Base-by-base conservation (phyloP, 2,113 vertebrate species). In the Rhinolophus sinicus region DNA sequence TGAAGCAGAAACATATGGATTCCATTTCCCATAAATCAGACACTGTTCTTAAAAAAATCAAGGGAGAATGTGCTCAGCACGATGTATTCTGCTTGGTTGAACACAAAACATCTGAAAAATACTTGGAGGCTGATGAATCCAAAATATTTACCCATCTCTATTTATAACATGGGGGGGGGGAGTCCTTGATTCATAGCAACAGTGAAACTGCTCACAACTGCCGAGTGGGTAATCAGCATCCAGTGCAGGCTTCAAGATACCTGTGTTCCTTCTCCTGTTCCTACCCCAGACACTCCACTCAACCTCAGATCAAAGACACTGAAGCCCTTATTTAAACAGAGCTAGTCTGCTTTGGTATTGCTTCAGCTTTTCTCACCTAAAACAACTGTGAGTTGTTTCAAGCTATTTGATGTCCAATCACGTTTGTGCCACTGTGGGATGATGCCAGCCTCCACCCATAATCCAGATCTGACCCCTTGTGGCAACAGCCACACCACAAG, bases 1-100 rank as follows among this genome's bases (percentile, higher is more conserved):
- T 65, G 70, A 98, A 97, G 76, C 87, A 95, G 83, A 95, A 97
- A 96, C 97, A 98, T 97, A 98, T 97, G 97, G 96, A 97, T 96
- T 92, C 80, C 76, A 94, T 97, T 97, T 95, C 77, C 84, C 83
- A 90, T 95, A 94, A 96, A 88, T 97, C 84, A 97, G 92, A 94
- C 6, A 70, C 2, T n/a, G 72, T 80, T 83, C 78, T 96, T 75
- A 24, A 93, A 83, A 93, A 89, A 93, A 88, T n/a, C 38, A 67
- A 92, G 75, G 60, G 75, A 72, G 64, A 76, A 88, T 94, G 90
- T 88, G 47, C 77, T 94, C 6, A 40, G 33, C 75, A 92, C 5
- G 0, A 84, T 64, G 78, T 67, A 94, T 62, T 95, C 91, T 89
- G 80, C 95, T 96, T 96, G 56, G 77, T 86, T 75, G 86, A 96